These are phyloP conservation scores for Dicyrtoma fusca DNA, from an alignment of 2,888 invertebrate genomes.

Conservation along the genomic window DNA sequence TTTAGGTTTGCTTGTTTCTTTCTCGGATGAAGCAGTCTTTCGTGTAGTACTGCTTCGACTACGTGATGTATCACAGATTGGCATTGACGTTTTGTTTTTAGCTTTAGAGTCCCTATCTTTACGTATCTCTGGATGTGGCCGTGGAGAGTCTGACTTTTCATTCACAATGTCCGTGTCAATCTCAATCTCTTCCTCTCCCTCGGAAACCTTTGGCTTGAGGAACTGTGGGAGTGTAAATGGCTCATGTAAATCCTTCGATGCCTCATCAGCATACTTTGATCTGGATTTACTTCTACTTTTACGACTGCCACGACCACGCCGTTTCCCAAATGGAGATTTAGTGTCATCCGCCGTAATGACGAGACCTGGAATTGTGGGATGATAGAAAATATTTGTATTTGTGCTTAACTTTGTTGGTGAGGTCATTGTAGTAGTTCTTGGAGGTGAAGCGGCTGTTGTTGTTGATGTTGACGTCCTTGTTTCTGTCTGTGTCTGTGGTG, in stretches of 20 bases:
- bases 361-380: conserved; percentile 55
- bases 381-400: conserved; percentile 43
- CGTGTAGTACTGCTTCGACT: too few species aligned
- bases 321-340: conserved; percentile 30
- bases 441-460: conserved; percentile 16
- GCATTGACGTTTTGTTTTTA: too few species aligned
- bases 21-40: too few species aligned
- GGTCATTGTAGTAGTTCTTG: conserved; percentile 24
- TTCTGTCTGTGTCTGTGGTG: background rate
- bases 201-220: background rate
- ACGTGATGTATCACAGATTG: too few species aligned
- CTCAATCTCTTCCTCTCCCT: conserved; percentile 1
- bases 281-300: conserved; percentile 49
- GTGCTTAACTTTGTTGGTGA: conserved; percentile 19
- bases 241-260: conserved; percentile 10
- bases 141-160: too few species aligned
- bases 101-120: too few species aligned
- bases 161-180: too few species aligned
- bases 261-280: conserved; percentile 19
- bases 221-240: conserved; percentile 23
- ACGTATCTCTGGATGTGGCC: too few species aligned
- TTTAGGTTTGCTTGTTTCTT: background rate
- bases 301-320: conserved; percentile 40
- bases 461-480: background rate
- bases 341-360: conserved; percentile 46